Evolutionary conservation across 1,140 invertebrate species (phyloP).

Genomic region (Drosophila seguyi): DNA sequence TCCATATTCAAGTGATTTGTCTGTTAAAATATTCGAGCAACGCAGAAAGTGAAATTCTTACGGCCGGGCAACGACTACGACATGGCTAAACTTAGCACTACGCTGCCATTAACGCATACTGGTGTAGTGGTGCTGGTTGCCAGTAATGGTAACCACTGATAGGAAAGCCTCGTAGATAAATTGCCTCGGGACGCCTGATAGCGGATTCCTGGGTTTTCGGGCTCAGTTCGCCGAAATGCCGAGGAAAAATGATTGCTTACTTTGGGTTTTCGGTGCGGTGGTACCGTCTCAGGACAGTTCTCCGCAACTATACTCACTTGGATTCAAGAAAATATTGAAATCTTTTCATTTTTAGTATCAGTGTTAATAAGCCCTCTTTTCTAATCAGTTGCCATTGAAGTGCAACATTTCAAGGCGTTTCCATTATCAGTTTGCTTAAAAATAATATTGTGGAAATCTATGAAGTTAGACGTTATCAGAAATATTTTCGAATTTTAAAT

Average conservation of each 20-base stretch:
- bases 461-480: background rate
- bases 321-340: background rate
- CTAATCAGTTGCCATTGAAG: conserved; percentile 1
- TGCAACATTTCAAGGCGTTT: conserved; percentile 3
- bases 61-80: conserved; percentile 27
- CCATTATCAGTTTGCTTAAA: background rate
- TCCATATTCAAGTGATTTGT: conserved; percentile 39
- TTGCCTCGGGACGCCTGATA: conserved; percentile 25
- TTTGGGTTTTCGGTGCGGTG: background rate
- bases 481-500: background rate
- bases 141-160: conserved; percentile 28
- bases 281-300: conserved; percentile 1
- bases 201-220: background rate
- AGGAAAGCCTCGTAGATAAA: conserved; percentile 28
- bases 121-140: conserved; percentile 16
- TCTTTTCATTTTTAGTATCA: background rate
- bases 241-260: too few relatives aligned
- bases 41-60: conserved; percentile 24
- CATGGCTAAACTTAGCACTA: conserved; percentile 45
- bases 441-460: background rate
- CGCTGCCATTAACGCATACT: conserved; percentile 12
- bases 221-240: background rate
- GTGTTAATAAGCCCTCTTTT: too few relatives aligned
- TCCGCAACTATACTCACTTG: background rate
- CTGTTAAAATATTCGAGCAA: conserved; percentile 49